Percentiles rank a stretch among this genome's conserved stretches.
Evolutionary conservation across 2,113 vertebrate genomes (phyloP).

Genomic region (Amphiprion percula): DNA sequence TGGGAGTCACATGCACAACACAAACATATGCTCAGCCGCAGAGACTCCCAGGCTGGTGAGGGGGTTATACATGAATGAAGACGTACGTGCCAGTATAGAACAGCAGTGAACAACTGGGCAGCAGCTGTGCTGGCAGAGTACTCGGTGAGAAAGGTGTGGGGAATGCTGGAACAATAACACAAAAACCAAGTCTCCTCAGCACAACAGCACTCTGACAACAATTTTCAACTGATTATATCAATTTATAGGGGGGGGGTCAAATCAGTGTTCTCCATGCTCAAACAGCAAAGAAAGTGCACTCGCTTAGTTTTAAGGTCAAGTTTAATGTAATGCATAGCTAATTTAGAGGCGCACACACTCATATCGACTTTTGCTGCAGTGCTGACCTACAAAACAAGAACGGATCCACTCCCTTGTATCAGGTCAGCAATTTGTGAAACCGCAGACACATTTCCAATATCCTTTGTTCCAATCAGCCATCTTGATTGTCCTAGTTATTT

Average conservation of each 20-base stretch:
- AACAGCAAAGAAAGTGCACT: conserved; percentile 20
- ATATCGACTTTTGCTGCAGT: conserved; percentile 70
- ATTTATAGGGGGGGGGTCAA: conserved; percentile 1
- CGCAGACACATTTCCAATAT: conserved; percentile 78
- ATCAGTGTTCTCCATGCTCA: conserved; percentile 33
- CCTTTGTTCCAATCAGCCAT: conserved; percentile 72
- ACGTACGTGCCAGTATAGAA: conserved; percentile 61
- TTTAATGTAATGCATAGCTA: conserved; percentile 73
- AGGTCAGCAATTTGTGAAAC: conserved; percentile 79
- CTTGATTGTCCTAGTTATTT: conserved; percentile 77
- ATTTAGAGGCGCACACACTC: conserved; percentile 42
- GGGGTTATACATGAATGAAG: conserved; percentile 74
- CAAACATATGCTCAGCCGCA: conserved; percentile 49
- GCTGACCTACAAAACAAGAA: conserved; percentile 77
- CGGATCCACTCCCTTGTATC: conserved; percentile 67
- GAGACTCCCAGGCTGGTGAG: conserved; percentile 50
- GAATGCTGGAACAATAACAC: conserved; percentile 47
- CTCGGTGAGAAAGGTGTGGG: conserved; percentile 37
- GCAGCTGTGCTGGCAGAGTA: conserved; percentile 73
- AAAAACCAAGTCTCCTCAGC: conserved; percentile 18
- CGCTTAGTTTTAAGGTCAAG: conserved; percentile 71
- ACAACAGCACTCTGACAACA: conserved; percentile 22
- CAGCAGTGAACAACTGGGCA: conserved; percentile 75
- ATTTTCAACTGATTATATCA: conserved; percentile 45
- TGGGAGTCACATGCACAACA: conserved; percentile 31